Evolutionary conservation across 2,113 vertebrate species (phyloP).

Genomic region (Psilopogon haemacephalus): DNA sequence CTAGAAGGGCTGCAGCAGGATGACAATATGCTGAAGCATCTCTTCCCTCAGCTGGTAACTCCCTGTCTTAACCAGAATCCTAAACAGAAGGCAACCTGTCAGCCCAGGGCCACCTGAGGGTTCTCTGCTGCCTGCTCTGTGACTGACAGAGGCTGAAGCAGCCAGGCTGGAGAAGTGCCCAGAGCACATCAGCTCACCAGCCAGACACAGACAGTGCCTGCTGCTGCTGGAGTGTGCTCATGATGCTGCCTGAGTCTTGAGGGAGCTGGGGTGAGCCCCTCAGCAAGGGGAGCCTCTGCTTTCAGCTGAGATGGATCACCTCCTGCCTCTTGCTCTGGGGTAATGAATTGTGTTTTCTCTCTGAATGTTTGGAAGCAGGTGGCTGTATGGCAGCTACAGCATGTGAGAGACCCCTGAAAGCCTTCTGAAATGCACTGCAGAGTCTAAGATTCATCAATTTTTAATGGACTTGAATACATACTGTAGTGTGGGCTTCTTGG

Average conservation of each 20-base stretch:
- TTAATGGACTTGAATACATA: background rate
- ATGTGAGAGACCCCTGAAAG: background rate
- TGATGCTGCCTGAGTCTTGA: background rate
- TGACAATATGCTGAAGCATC: background rate
- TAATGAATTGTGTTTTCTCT: conserved; percentile 31
- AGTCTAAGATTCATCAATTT: background rate
- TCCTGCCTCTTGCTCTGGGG: background rate
- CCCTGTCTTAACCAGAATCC: background rate
- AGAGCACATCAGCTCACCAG: conserved; percentile 19
- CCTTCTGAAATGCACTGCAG: background rate
- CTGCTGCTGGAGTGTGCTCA: conserved; percentile 19
- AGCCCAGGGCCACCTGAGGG: background rate
- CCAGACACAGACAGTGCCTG: conserved; percentile 36
- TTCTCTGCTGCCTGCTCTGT: conserved; percentile 5
- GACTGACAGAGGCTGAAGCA: background rate
- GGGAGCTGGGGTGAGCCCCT: background rate
- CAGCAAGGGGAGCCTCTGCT: conserved; percentile 1
- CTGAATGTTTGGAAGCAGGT: conserved; percentile 20
- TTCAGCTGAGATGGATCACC: conserved; percentile 25
- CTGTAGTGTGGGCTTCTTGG: background rate
- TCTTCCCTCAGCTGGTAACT: background rate
- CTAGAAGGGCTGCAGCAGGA: background rate
- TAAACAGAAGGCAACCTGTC: background rate
- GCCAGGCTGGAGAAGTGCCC: background rate
- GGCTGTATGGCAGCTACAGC: background rate